Base-by-base conservation (phyloP, 2,113 vertebrate species). In the Pogona vitticeps region DNA sequence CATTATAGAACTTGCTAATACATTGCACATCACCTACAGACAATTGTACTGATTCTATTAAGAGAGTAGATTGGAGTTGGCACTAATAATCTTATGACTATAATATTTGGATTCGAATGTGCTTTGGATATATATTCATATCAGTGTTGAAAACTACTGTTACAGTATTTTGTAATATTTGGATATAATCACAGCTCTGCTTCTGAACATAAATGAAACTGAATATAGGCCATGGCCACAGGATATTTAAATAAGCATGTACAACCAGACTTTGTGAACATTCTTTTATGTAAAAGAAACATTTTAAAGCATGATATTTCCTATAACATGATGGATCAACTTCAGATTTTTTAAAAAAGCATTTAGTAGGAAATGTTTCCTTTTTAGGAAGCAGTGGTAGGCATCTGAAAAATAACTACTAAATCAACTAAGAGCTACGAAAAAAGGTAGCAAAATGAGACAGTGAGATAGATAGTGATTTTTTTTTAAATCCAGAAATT, bases 1-100 rank as follows among this genome's bases (percentile, higher is more conserved):
- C 58, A 88, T 88, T 83, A 83, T 13, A 91, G n/a, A 90, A n/a
- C 86, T 82, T 52, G 1, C 38, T 88, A 85, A 88, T 80, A 15
- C 85, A 79, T 70, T 1, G 90, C 84, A 2, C 88, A 89, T 75
- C 52, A 87, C 2, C 77, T 26, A 79, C n/a, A 84, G 3, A 10
- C 91, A 79, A 79, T 89, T 83, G 65, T 61, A 84, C 14, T 65
- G 15, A 72, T 23, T n/a, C 58, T 73, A 80, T 80, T 86, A 79
- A 80, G 56, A 14, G 77, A 80, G 72, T 80, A 56, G 80, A 86
- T 86, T 80, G 38, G 36, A 73, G 38, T 56, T 80, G 77, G 31
- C 56, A 86, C 26, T 79, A 72, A 84, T 72, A 38, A 71, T 38
- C 52, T 71, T 77, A 78, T 61, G 59, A 52, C 65, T 78, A 71